Conservation (phyloP, 2,113 vertebrate species). For the Toxotes chatareus region DNA sequence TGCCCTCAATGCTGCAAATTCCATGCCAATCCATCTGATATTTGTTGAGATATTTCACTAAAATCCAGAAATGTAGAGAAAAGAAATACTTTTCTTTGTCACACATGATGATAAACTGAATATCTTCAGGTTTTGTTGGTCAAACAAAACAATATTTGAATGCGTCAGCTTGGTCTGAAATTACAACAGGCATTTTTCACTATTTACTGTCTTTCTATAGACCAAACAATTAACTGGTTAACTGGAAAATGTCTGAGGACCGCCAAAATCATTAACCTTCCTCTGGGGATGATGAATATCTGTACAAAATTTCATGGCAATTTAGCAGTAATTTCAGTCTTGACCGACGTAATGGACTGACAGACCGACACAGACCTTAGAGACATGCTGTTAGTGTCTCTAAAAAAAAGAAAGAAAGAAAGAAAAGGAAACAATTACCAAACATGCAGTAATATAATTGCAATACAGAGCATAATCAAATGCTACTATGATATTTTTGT, state of each 20-base stretch:
- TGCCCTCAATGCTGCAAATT: neutral
- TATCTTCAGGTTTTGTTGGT: neutral
- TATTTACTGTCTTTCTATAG: neutral
- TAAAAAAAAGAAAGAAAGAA: too few relatives aligned
- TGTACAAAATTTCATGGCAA: conserved; percentile 1
- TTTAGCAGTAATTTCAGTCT: neutral
- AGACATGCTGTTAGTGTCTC: neutral
- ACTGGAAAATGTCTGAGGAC: neutral
- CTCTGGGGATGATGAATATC: conserved; percentile 11
- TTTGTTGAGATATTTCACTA: neutral
- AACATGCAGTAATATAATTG: neutral
- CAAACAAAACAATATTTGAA: neutral
- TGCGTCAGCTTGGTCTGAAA: neutral
- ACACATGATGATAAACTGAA: neutral
- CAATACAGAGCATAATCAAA: neutral
- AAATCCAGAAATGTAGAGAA: too few relatives aligned
- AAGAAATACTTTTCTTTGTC: too few relatives aligned
- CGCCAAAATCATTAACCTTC: conserved; percentile 4
- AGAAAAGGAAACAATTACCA: neutral
- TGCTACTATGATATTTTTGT: conserved; percentile 7
- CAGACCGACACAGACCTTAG: neutral
- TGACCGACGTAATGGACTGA: neutral
- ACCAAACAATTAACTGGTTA: neutral
- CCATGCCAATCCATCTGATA: neutral
- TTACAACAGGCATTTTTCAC: too few relatives aligned